Evolutionary conservation across 1,140 invertebrate species (phyloP), one percentile per base, ranked within the genome.

Genomic region (Drosophila azteca): DNA sequence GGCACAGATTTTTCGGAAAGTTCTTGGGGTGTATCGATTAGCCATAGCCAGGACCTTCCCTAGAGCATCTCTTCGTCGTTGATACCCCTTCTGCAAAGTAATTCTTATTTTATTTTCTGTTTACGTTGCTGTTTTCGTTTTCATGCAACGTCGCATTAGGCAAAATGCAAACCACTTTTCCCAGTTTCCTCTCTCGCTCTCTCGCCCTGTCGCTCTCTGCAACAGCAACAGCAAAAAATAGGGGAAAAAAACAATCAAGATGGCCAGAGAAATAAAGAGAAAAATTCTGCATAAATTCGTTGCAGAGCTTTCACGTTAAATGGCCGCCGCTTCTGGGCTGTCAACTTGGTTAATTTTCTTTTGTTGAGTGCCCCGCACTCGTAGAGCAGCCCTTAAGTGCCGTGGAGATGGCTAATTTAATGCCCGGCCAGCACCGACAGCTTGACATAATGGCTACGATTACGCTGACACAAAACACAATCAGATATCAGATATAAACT

Each of bases 401-500:
- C 63, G 5, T 22, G 41, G 6, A 57, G 24, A 15, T 46, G 11
- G 54, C 50, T 55, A 68, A 64, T 67, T 80, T 59, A 73, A 73
- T 61, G 63, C 46, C 55, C 73, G 72, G 46, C 59, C 73, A 67
- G 46, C 45, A 26, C 17, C 73, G 81, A 85, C 80, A 80, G 65
- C 29, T 79, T 84, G 80, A 85, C 81, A 81, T 69, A 84, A 85
- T 77, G 67, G 55, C 74, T 73, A 20, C 70, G 55, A 68, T 81
- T 74, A 78, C 62, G 63, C 59, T 70, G 73, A 88, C 70, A 77
- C 76, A 64, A 60, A 5, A 26, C 24, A 62, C 60, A 63, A 49
- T 39, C 45, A 24, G 41, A 63, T 49, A 59, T 46, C 58, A 65
- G 41, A 20, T 20, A 20, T 20, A 20, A 20, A 20, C 17, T 0